Evolutionary conservation across 2,797 vertebrate species (phyloP), one percentile per base, ranked within the genome.

Genomic region (Enteromius fasciolatus): DNA sequence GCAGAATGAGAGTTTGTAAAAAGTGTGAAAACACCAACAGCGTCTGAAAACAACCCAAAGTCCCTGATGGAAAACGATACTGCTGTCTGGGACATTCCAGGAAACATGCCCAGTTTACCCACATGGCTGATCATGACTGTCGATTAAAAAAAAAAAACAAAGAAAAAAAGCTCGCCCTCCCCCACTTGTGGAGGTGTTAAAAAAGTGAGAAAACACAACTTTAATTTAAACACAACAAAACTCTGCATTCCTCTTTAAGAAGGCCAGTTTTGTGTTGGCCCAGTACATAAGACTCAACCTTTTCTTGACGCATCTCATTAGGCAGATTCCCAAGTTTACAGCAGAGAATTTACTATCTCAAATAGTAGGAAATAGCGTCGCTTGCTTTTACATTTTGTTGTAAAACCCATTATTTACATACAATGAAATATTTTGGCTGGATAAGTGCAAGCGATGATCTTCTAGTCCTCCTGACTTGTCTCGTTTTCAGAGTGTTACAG

Each of bases 31-130:
- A 90, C 84, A 86, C 68, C 80, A 81, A 70, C 78, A 25, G 78
- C 36, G 61, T 84, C 70, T 84, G 54, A 64, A 76, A 83, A 70
- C 63, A 74, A 76, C 68, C 82, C 67, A 77, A 73, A 72, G 70
- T 68, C 64, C 78, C 67, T 31, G 76, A 89, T 84, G 89, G 88
- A 87, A 88, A 87, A 66, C 44, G 83, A 88, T 89, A 87, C 87
- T 80, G 84, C 73, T 86, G 84, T 88, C 86, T 88, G 86, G 84
- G 79, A 90, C 84, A 90, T 87, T 88, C 89, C 90, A 84, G 86
- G 85, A 88, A 81, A 70, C 78, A 67, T 85, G 87, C 79, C 81
- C 78, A 81, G 79, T 85, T 84, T 69, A 88, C 84, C 84, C 81
- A 85, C 80, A 81, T 85, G 80, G 79, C 86, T 61, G 85, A 90